Conservation (phyloP, 2,797 vertebrate species). For the Ctenopoma kingsleyae region DNA sequence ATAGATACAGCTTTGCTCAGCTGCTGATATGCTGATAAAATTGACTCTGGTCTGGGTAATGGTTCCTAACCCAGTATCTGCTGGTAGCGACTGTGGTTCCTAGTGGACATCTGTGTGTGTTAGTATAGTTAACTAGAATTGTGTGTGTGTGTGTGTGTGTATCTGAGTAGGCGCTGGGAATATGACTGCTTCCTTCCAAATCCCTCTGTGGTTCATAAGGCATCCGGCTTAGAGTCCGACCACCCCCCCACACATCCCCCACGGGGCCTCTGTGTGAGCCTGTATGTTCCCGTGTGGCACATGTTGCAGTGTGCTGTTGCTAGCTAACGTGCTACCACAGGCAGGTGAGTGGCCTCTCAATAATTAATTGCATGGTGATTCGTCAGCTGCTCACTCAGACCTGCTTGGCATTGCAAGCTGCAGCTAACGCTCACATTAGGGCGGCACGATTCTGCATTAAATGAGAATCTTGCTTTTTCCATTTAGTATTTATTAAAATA, state of each 20-base stretch:
- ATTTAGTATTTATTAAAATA: constrained; percentile 10
- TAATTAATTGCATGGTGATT: constrained; percentile 71
- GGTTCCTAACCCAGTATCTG: not conserved
- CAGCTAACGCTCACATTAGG: constrained; percentile 8
- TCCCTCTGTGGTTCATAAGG: constrained; percentile 66
- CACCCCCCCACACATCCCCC: not conserved
- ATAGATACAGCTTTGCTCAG: not conserved
- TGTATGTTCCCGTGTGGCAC: constrained; percentile 22
- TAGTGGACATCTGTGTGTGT: not conserved
- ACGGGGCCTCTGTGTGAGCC: not conserved
- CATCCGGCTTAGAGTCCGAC: constrained; percentile 50
- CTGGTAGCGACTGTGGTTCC: not conserved
- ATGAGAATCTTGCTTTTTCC: not conserved
- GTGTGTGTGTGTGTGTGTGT: constrained; percentile 3
- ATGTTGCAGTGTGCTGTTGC: constrained; percentile 21
- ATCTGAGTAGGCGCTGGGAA: constrained; percentile 49
- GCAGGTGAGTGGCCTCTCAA: constrained; percentile 65
- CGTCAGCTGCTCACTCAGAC: constrained; percentile 66
- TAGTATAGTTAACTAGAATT: too few relatives aligned
- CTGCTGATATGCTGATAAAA: not conserved
- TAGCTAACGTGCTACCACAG: constrained; percentile 43
- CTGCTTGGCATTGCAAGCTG: constrained; percentile 24
- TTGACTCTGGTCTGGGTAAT: not conserved
- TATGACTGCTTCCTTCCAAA: constrained; percentile 63
- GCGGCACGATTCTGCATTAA: too few relatives aligned